Conservation (phyloP, 2,888 invertebrate species). For the Drosophila macrothrix region DNA sequence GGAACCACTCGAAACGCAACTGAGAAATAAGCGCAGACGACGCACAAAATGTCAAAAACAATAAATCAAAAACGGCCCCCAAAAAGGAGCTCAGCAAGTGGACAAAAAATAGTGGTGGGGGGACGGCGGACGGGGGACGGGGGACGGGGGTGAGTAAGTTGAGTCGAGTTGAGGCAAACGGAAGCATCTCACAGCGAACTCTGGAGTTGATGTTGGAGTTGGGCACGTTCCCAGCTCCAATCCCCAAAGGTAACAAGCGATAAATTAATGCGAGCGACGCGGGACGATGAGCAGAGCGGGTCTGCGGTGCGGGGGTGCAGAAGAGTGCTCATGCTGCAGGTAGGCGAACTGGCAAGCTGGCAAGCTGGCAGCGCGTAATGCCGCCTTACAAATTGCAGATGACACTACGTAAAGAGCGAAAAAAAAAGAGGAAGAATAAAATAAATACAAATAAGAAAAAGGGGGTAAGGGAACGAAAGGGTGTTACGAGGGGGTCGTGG, state of each 20-base stretch:
- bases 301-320: background rate
- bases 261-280: constrained; percentile 43
- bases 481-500: too few relatives aligned
- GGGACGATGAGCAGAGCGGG: background rate
- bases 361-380: constrained; percentile 32
- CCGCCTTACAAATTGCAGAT: constrained; percentile 70
- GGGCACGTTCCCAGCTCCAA: constrained; percentile 52
- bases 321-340: background rate
- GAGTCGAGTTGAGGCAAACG: constrained; percentile 47
- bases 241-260: constrained; percentile 53
- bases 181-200: constrained; percentile 46
- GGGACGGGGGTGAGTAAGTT: background rate
- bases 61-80: constrained; percentile 78
- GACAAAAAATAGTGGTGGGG: background rate
- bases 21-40: constrained; percentile 63
- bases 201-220: constrained; percentile 5
- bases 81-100: constrained; percentile 42
- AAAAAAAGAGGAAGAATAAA: constrained; percentile 9
- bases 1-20: constrained; percentile 68
- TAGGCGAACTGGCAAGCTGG: constrained; percentile 1
- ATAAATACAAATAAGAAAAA: background rate
- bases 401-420: constrained; percentile 44
- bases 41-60: constrained; percentile 75
- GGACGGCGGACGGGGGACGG: background rate
- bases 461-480: background rate